Evolutionary conservation across 2,888 invertebrate genomes (phyloP).

Genomic region (Thecocarcelia acutangulata): DNA sequence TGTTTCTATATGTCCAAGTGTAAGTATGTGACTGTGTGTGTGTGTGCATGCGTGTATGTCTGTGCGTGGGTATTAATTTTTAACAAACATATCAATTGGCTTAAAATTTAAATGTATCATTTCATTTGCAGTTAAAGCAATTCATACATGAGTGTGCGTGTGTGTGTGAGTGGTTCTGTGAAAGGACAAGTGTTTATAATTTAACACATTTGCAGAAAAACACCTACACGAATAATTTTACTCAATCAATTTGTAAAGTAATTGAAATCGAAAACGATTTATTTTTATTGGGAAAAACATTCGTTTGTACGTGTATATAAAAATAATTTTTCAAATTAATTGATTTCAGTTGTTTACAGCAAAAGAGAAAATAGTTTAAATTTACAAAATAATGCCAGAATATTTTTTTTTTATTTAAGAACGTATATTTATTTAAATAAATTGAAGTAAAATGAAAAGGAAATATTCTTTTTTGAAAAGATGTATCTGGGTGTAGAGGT

Average conservation of each 20-base stretch:
- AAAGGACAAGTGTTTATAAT: conserved; percentile 25
- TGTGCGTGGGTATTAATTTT: conserved; percentile 11
- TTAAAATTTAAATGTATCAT: conserved; percentile 9
- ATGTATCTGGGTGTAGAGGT: too few relatives aligned
- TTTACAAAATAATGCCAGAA: not conserved
- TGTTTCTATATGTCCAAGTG: too few relatives aligned
- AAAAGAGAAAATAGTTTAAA: not conserved
- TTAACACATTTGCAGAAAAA: conserved; percentile 43
- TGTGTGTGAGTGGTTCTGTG: not conserved
- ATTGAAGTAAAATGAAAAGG: too few relatives aligned
- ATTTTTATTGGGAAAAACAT: conserved; percentile 32
- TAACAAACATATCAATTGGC: conserved; percentile 52
- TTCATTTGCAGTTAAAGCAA: not conserved
- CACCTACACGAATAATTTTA: conserved; percentile 43
- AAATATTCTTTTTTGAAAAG: too few relatives aligned
- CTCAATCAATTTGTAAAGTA: conserved; percentile 62
- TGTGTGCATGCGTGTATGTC: not conserved
- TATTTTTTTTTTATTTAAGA: too few relatives aligned
- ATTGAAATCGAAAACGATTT: conserved; percentile 60
- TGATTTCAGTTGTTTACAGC: conserved; percentile 31
- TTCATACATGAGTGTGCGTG: not conserved
- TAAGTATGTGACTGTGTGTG: too few relatives aligned
- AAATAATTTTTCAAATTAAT: conserved; percentile 28
- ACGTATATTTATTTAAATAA: too few relatives aligned
- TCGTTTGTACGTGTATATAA: not conserved